Base-by-base conservation (phyloP, 2,113 vertebrate species). In the Xenopus borealis region DNA sequence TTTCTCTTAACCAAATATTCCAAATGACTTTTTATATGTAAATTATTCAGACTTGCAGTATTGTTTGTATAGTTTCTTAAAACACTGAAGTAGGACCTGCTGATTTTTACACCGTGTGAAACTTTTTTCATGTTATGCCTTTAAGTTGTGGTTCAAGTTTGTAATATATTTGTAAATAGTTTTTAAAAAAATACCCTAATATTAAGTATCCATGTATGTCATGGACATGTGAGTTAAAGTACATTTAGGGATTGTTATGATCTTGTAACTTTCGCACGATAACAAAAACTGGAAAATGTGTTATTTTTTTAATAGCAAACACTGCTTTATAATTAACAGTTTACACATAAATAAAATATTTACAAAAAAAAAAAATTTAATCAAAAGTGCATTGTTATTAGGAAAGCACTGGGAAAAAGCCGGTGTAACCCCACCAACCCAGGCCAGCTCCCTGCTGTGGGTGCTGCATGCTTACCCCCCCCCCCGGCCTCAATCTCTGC, bases 161-260 rank as follows among this genome's bases (percentile, higher is more conserved):
- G 90, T 90, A 86, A 88, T 82, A 88, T 90, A 88, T 78, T 85
- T 92, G 90, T 92, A 90, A 86, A 90, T 90, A 90, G 70, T 78
- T 82, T 70, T 80, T 74, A 86, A 84, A 72, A n/a, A 27, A 40
- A 40, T 7, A 40, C 33, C 33, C 83, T 83, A 86, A 83, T 83
- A 70, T 82, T 85, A 80, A 75, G 62, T 82, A 80, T 72, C 73
- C 77, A 53, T 72, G 78, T 82, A 27, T 72, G 7, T 14, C 19
- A 83, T 9, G 27, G 83, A 79, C 44, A 18, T 16, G 30, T 75
- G 7, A 14, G 30, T 58, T 61, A 10, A 13, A 40, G 30, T n/a
- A 57, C 67, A 59, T 27, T 40, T 40, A 9, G 33, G 33, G 33
- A 40, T 40, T 40, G 33, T 40, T 59, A 69, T 72, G 79, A 78